Conservation (phyloP, 2,113 vertebrate species). For the Neotragus pygmaeus region DNA sequence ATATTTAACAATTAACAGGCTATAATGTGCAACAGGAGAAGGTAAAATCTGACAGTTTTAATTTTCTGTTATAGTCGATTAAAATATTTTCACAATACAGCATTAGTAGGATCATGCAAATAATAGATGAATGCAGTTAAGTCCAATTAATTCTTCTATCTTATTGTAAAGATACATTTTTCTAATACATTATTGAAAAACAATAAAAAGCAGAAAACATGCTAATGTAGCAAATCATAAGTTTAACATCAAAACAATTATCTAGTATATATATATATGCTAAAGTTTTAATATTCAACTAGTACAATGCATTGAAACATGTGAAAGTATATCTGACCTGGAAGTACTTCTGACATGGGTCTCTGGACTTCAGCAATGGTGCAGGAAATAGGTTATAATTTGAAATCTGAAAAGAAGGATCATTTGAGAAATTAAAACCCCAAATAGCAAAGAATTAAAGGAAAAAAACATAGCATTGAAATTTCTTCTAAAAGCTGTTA, state of each 20-base stretch:
- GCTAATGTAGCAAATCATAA: constrained; percentile 39
- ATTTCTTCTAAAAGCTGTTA: constrained; percentile 39
- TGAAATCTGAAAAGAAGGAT: constrained; percentile 87
- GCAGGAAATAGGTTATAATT: constrained; percentile 83
- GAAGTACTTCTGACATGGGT: constrained; percentile 87
- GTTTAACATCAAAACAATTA: constrained; percentile 57
- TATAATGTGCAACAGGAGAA: neutral
- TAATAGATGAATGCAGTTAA: neutral
- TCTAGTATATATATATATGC: neutral
- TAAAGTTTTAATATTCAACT: constrained; percentile 44
- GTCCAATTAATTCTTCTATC: neutral
- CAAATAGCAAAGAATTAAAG: constrained; percentile 65
- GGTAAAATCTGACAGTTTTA: neutral
- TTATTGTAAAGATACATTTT: constrained; percentile 4
- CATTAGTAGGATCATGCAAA: neutral
- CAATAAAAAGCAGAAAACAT: constrained; percentile 24
- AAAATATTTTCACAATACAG: neutral
- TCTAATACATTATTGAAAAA: neutral
- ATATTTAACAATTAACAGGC: neutral
- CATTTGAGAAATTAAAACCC: constrained; percentile 83
- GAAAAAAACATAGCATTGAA: constrained; percentile 66
- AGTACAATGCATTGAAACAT: constrained; percentile 71
- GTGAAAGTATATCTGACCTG: constrained; percentile 84
- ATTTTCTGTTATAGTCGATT: neutral
- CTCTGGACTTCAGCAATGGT: constrained; percentile 79